phyloP scores from a whole-genome alignment of 2,113 vertebrate species.

The Centrocercus urophasianus region DNA sequence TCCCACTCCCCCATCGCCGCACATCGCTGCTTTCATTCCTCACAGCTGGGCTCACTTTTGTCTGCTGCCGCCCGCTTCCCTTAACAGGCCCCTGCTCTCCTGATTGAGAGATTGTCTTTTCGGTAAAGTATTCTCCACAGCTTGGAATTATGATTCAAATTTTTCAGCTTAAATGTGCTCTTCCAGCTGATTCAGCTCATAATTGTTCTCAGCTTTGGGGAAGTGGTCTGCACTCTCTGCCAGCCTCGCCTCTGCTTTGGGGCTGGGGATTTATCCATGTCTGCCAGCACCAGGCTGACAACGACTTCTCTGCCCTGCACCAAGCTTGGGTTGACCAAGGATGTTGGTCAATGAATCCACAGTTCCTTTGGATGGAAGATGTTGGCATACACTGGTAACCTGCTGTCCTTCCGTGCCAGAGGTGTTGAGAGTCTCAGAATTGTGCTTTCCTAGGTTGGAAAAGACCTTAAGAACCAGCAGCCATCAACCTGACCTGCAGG shows the following conservation, averaged over 20 bases:
- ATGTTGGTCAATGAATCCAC: background rate
- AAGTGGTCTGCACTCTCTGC: background rate
- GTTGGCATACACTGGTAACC: background rate
- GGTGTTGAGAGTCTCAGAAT: background rate
- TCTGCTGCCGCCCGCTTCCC: conserved; percentile 34
- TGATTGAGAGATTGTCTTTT: conserved; percentile 72
- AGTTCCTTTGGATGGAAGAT: background rate
- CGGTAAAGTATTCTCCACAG: conserved; percentile 40
- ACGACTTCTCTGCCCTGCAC: background rate
- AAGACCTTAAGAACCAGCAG: background rate
- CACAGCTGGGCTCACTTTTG: conserved; percentile 62
- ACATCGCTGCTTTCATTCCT: conserved; percentile 28
- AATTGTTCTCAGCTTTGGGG: conserved; percentile 30
- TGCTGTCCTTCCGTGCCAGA: background rate
- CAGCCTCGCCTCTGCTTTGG: background rate
- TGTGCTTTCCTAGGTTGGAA: background rate
- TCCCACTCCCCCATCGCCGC: background rate
- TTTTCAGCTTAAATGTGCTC: conserved; percentile 2
- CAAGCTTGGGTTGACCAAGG: background rate
- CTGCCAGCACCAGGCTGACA: background rate
- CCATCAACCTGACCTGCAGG: background rate
- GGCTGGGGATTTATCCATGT: background rate
- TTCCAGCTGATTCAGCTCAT: conserved; percentile 59
- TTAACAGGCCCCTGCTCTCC: conserved; percentile 55
- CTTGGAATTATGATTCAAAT: conserved; percentile 69